Evolutionary conservation across 2,888 invertebrate genomes (phyloP), one percentile per base, ranked within the genome.

Genomic region (Drosophila neoperkinsi): DNA sequence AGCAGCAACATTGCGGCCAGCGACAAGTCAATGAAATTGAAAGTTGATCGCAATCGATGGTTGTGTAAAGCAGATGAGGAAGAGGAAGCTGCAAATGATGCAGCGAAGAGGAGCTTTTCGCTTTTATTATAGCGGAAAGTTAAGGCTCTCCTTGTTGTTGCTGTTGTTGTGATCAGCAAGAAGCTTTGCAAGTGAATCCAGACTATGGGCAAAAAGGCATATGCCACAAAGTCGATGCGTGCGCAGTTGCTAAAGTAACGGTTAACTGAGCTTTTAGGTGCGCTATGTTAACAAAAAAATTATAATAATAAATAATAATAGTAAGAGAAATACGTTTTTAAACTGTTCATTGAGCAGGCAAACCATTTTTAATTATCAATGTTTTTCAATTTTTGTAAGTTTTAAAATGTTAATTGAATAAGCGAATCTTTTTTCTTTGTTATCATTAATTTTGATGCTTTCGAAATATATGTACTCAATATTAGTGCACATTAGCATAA

Each of bases 21-120:
- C 67, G 50, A 53, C 61, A 66, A 82, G 58, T 86, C 81, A 88
- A 75, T 81, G 87, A 87, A 87, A 87, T 70, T 66, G 90, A 87
- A 90, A 87, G 87, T 87, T 70, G 52, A 74, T 57, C 63, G 68
- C 79, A 84, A 74, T 82, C 74, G 77, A 71, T 74, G 80, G 57
- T 56, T 64, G 55, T 28, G 52, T 34, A 51, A 50, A 65, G 62
- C 46, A 66, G 53, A 18, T 60, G 41, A n/a, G 16, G 13, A 62
- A 55, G 51, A 52, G 58, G 65, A 41, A 61, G 51, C 52, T 34
- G 51, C 50, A 25, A 52, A 62, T 25, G 41, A 56, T 38, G 61
- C 62, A 38, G 74, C 18, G 68, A 41, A 43, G 51, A 49, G 38
- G 28, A 53, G 57, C 21, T 60, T 70, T 58, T 60, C 55, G 51